A percentile compares a stretch with the other conserved stretches of the same genome.
Conservation (phyloP, 1,140 invertebrate species). For the Acromyrmex echinatior region DNA sequence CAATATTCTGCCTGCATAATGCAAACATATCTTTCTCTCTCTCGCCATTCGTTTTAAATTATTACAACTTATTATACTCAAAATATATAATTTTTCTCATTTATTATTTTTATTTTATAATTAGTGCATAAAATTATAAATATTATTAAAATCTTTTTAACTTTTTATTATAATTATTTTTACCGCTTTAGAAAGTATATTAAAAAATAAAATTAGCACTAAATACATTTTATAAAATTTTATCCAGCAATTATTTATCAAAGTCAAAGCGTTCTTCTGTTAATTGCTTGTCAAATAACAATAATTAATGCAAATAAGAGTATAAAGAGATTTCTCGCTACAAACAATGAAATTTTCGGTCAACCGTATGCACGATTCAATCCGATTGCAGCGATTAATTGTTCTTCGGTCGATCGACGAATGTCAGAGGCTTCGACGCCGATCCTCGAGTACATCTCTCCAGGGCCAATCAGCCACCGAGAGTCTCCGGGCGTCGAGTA, state of each 20-base stretch:
- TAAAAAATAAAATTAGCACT: background rate
- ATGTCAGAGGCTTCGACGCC: constrained; percentile 25
- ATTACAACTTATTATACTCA: background rate
- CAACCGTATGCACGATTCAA: background rate
- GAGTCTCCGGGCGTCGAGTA: constrained; percentile 58
- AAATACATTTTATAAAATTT: background rate
- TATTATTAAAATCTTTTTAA: background rate
- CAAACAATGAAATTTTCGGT: background rate
- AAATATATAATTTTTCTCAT: background rate
- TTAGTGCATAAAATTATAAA: background rate
- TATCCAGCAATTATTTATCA: background rate
- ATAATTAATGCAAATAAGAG: background rate
- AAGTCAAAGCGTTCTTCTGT: background rate
- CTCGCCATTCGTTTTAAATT: background rate
- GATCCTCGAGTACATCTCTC: constrained; percentile 62
- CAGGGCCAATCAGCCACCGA: constrained; percentile 68
- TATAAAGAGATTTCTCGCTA: background rate
- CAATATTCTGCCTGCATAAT: constrained; percentile 21
- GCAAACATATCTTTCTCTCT: background rate
- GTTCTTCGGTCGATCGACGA: constrained; percentile 63
- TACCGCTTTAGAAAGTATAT: background rate
- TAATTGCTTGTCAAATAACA: background rate
- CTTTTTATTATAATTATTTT: constrained; percentile 1
- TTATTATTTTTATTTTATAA: background rate
- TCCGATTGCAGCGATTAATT: constrained; percentile 63